A percentile compares a stretch with the other conserved stretches of the same genome.
phyloP scores from a whole-genome alignment of 2,113 vertebrate genomes.

The Sylvia atricapilla region DNA sequence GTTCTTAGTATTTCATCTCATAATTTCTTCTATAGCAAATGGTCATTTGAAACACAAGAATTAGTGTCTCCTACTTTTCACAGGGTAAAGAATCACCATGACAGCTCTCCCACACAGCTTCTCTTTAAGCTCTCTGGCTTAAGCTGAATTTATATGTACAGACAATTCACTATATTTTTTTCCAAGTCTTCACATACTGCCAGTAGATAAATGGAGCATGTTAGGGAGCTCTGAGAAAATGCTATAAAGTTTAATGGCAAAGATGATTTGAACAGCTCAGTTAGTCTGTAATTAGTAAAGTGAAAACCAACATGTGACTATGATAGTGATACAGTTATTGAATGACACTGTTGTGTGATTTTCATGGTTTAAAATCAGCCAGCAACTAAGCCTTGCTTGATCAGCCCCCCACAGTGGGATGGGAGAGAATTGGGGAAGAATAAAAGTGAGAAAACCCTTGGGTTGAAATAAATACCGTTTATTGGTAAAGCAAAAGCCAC shows the following conservation, averaged over 20 bases:
- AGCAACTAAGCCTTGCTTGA: background rate
- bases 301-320: background rate
- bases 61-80: background rate
- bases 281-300: background rate
- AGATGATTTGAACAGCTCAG: background rate
- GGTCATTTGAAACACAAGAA: background rate
- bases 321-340: background rate
- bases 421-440: background rate
- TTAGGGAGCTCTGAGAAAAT: background rate
- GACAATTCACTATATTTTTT: background rate
- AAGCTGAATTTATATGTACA: background rate
- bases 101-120: background rate
- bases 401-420: background rate
- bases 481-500: background rate
- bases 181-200: background rate
- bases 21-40: background rate
- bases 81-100: background rate
- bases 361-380: background rate
- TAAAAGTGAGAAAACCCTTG: background rate
- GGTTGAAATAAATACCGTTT: background rate
- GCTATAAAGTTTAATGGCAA: background rate
- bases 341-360: background rate
- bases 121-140: background rate
- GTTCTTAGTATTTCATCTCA: background rate
- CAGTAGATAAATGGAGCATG: background rate